Evolutionary conservation across 2,888 invertebrate genomes (phyloP).

Genomic region (Mesoligia furuncula): DNA sequence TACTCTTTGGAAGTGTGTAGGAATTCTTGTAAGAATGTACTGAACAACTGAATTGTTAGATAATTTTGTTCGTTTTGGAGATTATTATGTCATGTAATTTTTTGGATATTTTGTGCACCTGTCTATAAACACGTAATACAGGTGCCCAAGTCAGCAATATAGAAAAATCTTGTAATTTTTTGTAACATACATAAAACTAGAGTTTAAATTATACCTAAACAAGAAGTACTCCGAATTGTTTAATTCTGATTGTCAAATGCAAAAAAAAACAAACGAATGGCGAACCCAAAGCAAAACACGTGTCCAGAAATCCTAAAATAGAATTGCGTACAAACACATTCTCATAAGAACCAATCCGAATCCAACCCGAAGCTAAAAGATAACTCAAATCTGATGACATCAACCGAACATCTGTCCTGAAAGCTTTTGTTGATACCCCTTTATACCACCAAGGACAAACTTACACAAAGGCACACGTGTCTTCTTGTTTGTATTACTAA

Average conservation of each 20-base stretch:
- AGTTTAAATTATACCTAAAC: no score
- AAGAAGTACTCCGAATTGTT: not conserved
- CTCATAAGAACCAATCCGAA: slow-evolving; percentile 35
- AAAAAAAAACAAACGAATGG: slow-evolving; percentile 3
- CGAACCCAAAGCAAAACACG: slow-evolving; percentile 21
- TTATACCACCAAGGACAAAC: slow-evolving; percentile 60
- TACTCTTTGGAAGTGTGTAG: not conserved
- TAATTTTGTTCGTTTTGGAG: not conserved
- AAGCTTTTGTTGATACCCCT: slow-evolving; percentile 60
- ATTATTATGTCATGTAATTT: not conserved
- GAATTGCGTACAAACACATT: slow-evolving; percentile 30
- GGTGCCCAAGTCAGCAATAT: not conserved
- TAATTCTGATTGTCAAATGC: not conserved
- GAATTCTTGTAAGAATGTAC: slow-evolving; percentile 5
- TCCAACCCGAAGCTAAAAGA: slow-evolving; percentile 35
- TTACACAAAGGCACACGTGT: slow-evolving; percentile 66
- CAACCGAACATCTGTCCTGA: slow-evolving; percentile 58
- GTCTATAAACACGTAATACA: not conserved
- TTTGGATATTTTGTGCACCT: not conserved
- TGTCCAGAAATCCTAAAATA: slow-evolving; percentile 47
- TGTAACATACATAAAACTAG: not conserved
- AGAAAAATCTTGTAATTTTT: not conserved
- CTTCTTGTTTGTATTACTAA: slow-evolving; percentile 78
- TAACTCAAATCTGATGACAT: slow-evolving; percentile 58
- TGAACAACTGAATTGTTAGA: not conserved